A percentile compares a stretch with the other conserved stretches of the same genome.
These are phyloP conservation scores for Laticauda colubrina DNA, from an alignment of 2,113 vertebrate species.

Conservation along the genomic window DNA sequence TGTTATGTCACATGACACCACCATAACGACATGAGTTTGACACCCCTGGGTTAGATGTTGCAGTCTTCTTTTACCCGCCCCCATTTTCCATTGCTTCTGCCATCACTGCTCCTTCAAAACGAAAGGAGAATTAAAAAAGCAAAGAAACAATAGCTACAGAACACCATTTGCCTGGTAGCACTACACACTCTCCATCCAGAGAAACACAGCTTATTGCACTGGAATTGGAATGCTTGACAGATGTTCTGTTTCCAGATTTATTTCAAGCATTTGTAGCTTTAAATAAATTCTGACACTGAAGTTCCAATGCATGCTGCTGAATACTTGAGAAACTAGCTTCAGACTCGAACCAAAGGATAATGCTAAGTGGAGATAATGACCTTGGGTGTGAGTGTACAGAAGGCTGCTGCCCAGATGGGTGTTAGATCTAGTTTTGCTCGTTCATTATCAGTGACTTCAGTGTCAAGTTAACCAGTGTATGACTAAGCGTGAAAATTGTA, in stretches of 20 bases:
- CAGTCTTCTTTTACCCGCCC: neutral
- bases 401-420: conserved; percentile 5
- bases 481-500: conserved; percentile 9
- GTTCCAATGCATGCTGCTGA: neutral
- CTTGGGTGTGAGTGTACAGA: conserved; percentile 13
- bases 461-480: conserved; percentile 11
- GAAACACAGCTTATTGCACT: neutral
- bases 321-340: conserved; percentile 7
- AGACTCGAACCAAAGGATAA: conserved; percentile 11
- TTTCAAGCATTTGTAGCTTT: neutral
- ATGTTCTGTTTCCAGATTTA: neutral
- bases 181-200: neutral
- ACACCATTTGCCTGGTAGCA: neutral
- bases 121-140: neutral
- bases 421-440: conserved; percentile 22
- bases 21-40: too few species aligned
- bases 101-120: neutral
- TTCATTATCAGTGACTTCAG: conserved; percentile 19
- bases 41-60: neutral
- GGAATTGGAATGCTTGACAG: neutral
- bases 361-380: conserved; percentile 24
- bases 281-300: neutral
- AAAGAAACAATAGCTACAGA: neutral
- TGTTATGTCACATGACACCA: too few species aligned
- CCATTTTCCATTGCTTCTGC: neutral